Base-by-base conservation (phyloP, 2,888 invertebrate genomes). In the Scaptomyza parva region DNA sequence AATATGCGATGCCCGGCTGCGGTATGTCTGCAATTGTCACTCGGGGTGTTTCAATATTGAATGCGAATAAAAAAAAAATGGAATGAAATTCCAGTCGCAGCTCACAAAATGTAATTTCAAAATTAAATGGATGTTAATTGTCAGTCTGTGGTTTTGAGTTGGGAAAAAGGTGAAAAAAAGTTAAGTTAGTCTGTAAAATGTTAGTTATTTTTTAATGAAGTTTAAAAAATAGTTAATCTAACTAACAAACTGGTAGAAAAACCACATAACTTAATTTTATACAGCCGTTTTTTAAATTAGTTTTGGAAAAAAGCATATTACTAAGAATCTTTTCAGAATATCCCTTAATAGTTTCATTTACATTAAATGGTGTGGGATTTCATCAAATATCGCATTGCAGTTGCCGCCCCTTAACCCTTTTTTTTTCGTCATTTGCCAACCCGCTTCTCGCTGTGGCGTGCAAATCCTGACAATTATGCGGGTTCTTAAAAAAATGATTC, bases 391-490 rank as follows among this genome's bases (percentile, higher is more conserved):
- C 33, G 35, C 26, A 45, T 5, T 30, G 28, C 28, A 65, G 40
- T 65, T 24, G 47, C 35, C 43, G 48, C 60, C 66, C 51, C 57
- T 58, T 22, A 63, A 75, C 63, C 60, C 77, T 60, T 66, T 51
- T 9, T 3, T 61, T 53, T n/a, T 0, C 12, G 14, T 28, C 9
- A 2, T 28, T 28, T 6, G 7, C 14, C 35, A 39, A 26, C 47
- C 39, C 37, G 26, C 26, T 28, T 7, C n/a, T 50, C 20, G 59
- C 26, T 14, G 59, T 53, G 81, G 87, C 85, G 87, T 87, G 82
- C 83, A 85, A 88, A 86, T 88, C 83, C 78, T 70, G 87, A 87
- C 76, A 87, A 86, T 87, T 86, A 86, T 86, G 87, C 86, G 86
- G 86, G 88, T 85, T 86, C 66, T 70, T 60, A 84, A 45, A 35